Conservation (phyloP, 2,113 vertebrate species). For the Sula dactylatra region DNA sequence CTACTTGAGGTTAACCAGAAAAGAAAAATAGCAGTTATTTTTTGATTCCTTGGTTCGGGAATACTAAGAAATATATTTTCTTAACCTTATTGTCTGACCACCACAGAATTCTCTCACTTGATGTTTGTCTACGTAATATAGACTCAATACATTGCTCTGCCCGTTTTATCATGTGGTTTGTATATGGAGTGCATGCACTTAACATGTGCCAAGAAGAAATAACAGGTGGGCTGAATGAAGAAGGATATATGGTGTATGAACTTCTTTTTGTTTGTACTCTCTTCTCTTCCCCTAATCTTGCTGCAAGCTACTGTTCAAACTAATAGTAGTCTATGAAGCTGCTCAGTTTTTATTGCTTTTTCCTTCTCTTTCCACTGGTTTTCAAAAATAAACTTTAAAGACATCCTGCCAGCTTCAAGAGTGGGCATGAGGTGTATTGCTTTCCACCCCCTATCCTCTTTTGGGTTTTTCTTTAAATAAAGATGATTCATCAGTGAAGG, state of each 20-base stretch:
- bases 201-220: neutral
- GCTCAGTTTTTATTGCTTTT: neutral
- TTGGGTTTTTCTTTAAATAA: neutral
- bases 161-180: conserved; percentile 40
- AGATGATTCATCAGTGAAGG: neutral
- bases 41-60: neutral
- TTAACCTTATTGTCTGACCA: conserved; percentile 3
- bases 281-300: neutral
- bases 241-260: neutral
- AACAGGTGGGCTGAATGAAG: neutral
- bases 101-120: neutral
- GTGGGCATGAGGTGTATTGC: neutral
- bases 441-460: neutral
- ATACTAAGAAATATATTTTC: conserved; percentile 4
- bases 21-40: conserved; percentile 14
- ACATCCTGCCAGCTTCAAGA: neutral
- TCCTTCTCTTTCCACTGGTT: neutral
- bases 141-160: neutral
- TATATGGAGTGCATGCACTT: neutral
- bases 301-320: neutral
- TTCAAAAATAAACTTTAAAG: neutral
- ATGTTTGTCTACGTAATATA: conserved; percentile 10
- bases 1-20: conserved; percentile 49
- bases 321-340: neutral
- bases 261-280: neutral